phyloP scores from a whole-genome alignment of 1,140 invertebrate species.

The Rhizoglyphus robini region DNA sequence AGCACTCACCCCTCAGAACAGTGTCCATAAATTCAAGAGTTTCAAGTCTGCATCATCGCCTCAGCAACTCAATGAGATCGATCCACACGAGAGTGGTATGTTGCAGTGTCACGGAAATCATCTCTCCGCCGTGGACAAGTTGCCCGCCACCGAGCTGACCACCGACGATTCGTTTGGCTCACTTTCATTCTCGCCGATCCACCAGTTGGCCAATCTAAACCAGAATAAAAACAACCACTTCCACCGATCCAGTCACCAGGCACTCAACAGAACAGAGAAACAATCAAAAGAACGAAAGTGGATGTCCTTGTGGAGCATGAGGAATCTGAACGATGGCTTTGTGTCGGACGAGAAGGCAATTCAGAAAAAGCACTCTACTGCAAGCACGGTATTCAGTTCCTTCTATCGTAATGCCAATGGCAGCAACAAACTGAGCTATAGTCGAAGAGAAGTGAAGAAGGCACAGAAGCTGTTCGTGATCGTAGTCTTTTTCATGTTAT shows the following conservation, averaged over 20 bases:
- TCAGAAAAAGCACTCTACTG: neutral
- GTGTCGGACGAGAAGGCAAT: neutral
- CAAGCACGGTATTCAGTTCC: neutral
- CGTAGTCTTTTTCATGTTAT: constrained; percentile 77
- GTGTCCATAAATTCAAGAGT: neutral
- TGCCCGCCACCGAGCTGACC: neutral
- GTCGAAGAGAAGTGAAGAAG: constrained; percentile 66
- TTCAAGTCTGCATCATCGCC: neutral
- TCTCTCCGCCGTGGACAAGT: neutral
- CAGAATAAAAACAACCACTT: no score
- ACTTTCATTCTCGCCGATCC: neutral
- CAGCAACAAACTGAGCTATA: constrained; percentile 20
- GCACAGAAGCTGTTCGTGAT: constrained; percentile 79
- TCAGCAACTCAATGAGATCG: neutral
- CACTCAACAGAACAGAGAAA: no score
- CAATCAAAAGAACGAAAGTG: neutral
- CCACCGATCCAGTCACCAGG: no score
- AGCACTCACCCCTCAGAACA: neutral
- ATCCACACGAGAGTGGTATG: neutral
- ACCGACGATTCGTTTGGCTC: neutral
- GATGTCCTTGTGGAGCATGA: neutral
- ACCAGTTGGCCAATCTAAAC: neutral
- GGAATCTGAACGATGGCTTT: neutral
- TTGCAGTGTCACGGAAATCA: neutral
- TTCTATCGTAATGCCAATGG: neutral